Base-by-base conservation (phyloP, 1,140 invertebrate genomes). In the Drosophila ficusphila region DNA sequence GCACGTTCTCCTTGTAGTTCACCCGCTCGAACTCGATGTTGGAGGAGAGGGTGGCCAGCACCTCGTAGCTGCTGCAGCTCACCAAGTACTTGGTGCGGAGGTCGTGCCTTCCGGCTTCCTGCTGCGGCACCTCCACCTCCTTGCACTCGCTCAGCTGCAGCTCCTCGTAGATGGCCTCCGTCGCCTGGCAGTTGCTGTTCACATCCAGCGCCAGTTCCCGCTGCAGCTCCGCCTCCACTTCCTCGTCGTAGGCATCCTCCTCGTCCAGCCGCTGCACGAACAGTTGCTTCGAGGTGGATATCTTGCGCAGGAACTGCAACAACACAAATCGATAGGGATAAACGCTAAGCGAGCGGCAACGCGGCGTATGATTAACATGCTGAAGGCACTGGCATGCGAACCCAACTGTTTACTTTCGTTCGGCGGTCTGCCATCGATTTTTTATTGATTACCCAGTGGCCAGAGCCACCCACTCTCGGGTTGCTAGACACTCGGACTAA, bases 211-310 rank as follows among this genome's bases (percentile, higher is more conserved):
- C 36, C 16, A 21, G 64, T 23, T 65, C 19, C 14, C 44, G 12
- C 21, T 67, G 41, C 44, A 41, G 25, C 9, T 54, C 51, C 4
- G n/a, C 27, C 14, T 61, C 38, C 25, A 52, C 8, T 11, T 72
- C 34, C 39, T 64, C 23, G 0, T 65, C 72, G 11, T 74, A 76
- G 12, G 83, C 58, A 16, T 81, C 73, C 41, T 90, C 86, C 48
- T 90, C 86, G 49, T 90, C 86, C 58, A 90, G 74, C 19, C 75
- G 88, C 68, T 86, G 77, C 42, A 81, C 86, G 67, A 90, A 86
- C 31, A 90, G 49, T 29, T 90, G 86, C 57, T 62, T 90, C 16
- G 88, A 83, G 44, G 88, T 88, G 0, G 88, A 76, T 54, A 90
- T 88, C 62, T 72, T 90, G 49, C 88, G 88, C 53, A 90, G 82